Evolutionary conservation across 2,888 invertebrate species (phyloP).

Genomic region (Ephialtes manifestator): DNA sequence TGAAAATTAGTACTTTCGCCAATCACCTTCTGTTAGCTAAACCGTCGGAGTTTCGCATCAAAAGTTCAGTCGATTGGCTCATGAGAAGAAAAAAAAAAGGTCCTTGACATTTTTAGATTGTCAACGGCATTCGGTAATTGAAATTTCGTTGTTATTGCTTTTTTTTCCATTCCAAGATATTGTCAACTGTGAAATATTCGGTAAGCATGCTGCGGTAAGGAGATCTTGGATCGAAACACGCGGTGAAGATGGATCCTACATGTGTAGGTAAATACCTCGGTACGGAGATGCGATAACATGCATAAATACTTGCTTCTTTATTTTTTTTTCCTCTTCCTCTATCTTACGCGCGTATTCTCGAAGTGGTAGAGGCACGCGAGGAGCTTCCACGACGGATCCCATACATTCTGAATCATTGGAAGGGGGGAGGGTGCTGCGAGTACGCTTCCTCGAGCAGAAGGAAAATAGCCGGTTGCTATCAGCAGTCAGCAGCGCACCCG

Average conservation of each 20-base stretch:
- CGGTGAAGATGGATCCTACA: constrained; percentile 41
- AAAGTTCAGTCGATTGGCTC: too few species aligned
- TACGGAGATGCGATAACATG: constrained; percentile 54
- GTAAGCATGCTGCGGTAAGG: not conserved
- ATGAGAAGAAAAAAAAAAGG: too few species aligned
- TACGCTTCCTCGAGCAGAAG: constrained; percentile 30
- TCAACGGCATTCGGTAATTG: not conserved
- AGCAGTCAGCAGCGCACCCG: constrained; percentile 50
- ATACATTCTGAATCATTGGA: constrained; percentile 47
- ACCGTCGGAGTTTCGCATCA: too few species aligned
- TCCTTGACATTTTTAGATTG: not conserved
- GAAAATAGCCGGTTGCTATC: constrained; percentile 52
- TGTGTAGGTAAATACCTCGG: constrained; percentile 52
- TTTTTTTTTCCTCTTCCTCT: constrained; percentile 31
- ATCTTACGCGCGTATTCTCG: constrained; percentile 54
- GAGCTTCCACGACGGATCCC: constrained; percentile 44
- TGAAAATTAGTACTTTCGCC: not conserved
- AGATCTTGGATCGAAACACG: constrained; percentile 56
- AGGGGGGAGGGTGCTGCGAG: not conserved
- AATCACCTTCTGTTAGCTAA: too few species aligned
- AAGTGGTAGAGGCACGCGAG: constrained; percentile 55
- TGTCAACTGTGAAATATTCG: not conserved
- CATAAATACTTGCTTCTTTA: constrained; percentile 59
- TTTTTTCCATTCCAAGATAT: not conserved
- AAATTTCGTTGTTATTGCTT: not conserved